These are phyloP conservation scores for Drosophila arizonae DNA, from an alignment of 1,140 invertebrate species.

Conservation along the genomic window DNA sequence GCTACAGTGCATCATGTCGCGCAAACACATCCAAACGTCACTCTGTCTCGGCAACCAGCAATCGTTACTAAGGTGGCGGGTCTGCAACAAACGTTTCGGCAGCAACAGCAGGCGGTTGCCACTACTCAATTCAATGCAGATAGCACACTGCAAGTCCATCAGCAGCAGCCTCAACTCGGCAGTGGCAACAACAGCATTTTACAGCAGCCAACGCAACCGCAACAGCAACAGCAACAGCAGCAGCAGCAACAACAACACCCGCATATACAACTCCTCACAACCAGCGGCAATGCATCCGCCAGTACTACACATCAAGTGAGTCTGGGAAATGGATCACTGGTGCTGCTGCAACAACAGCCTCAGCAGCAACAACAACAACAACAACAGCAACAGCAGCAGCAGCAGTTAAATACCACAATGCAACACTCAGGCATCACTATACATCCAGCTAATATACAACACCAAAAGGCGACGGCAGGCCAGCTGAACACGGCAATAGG, in stretches of 20 bases:
- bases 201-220: constrained; percentile 42
- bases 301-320: constrained; percentile 78
- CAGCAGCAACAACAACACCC: constrained; percentile 61
- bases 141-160: constrained; percentile 46
- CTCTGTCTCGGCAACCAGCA: constrained; percentile 83
- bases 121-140: constrained; percentile 30
- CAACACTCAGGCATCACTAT: constrained; percentile 78
- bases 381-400: constrained; percentile 47
- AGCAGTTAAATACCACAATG: constrained; percentile 64
- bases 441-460: constrained; percentile 68
- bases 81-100: constrained; percentile 67
- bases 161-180: constrained; percentile 51
- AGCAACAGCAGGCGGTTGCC: constrained; percentile 36
- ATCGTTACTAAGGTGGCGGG: constrained; percentile 63
- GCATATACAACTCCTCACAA: constrained; percentile 65
- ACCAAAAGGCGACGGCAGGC: constrained; percentile 41
- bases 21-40: constrained; percentile 65
- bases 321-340: constrained; percentile 84
- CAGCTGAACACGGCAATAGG: constrained; percentile 63
- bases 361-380: constrained; percentile 31
- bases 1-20: constrained; percentile 78
- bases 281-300: constrained; percentile 30
- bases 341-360: constrained; percentile 83
- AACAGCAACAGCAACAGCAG: constrained; percentile 31
- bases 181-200: constrained; percentile 44